phyloP scores from a whole-genome alignment of 2,888 invertebrate genomes.

The Mechanitis mazaeus region DNA sequence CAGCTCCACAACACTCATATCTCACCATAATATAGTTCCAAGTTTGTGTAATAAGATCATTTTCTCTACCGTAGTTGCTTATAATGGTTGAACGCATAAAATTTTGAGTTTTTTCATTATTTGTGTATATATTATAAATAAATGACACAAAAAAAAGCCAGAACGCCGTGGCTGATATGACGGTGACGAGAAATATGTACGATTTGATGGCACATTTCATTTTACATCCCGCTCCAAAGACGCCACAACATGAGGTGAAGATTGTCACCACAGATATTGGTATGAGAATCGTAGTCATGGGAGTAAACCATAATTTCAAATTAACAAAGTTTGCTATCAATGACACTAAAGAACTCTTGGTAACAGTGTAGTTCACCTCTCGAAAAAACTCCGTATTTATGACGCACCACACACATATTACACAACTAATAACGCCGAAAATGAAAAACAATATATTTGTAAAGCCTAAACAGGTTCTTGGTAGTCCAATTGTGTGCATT shows the following conservation, averaged over 20 bases:
- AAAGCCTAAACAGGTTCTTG: conserved; percentile 64
- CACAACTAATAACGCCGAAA: conserved; percentile 42
- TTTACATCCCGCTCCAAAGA: conserved; percentile 61
- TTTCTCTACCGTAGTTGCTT: conserved; percentile 52
- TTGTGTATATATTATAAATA: conserved; percentile 56
- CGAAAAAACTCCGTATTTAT: conserved; percentile 59
- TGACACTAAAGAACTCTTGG: conserved; percentile 49
- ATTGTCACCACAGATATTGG: conserved; percentile 47
- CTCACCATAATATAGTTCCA: conserved; percentile 61
- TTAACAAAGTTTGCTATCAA: conserved; percentile 54
- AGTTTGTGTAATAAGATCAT: conserved; percentile 52
- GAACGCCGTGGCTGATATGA: conserved; percentile 43
- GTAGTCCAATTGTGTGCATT: conserved; percentile 62
- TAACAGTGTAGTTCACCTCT: conserved; percentile 62
- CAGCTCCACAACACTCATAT: conserved; percentile 60
- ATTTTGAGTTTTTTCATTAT: conserved; percentile 43
- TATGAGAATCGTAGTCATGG: conserved; percentile 53
- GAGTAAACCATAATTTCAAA: conserved; percentile 54
- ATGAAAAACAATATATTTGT: conserved; percentile 58
- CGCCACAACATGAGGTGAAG: conserved; percentile 63
- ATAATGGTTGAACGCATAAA: conserved; percentile 44
- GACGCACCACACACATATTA: conserved; percentile 60
- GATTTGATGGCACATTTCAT: conserved; percentile 60
- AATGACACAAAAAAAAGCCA: conserved; percentile 60
- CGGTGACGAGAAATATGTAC: conserved; percentile 56